phyloP scores from a whole-genome alignment of 1,140 invertebrate species.

The Drosophila kohkoa region DNA sequence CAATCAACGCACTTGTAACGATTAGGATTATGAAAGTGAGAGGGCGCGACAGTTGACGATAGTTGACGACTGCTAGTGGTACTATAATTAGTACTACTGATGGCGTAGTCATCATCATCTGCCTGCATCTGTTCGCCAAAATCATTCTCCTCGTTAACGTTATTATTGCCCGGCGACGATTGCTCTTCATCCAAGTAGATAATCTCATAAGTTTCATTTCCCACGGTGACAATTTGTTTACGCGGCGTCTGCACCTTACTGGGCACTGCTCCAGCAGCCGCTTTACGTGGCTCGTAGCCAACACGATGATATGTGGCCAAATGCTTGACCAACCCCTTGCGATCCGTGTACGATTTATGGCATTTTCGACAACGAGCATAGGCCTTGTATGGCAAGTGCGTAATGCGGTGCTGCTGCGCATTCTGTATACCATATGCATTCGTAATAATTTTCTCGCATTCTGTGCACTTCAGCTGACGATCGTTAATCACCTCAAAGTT shows the following conservation, averaged over 20 bases:
- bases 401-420: slow-evolving; percentile 79
- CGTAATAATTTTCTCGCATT: slow-evolving; percentile 79
- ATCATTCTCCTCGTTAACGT: slow-evolving; percentile 66
- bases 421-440: slow-evolving; percentile 82
- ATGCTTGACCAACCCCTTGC: slow-evolving; percentile 78
- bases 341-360: slow-evolving; percentile 75
- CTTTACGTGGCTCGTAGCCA: slow-evolving; percentile 50
- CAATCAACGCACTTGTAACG: slow-evolving; percentile 74
- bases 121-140: slow-evolving; percentile 73
- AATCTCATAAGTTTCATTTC: slow-evolving; percentile 77
- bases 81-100: not conserved
- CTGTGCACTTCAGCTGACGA: slow-evolving; percentile 69
- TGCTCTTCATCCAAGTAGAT: slow-evolving; percentile 71
- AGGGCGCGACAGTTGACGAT: not conserved
- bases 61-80: slow-evolving; percentile 1
- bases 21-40: slow-evolving; percentile 44
- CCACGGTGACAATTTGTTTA: slow-evolving; percentile 68
- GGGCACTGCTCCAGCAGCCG: not conserved
- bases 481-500: slow-evolving; percentile 76
- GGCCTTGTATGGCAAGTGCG: slow-evolving; percentile 75
- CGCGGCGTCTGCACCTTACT: slow-evolving; percentile 43
- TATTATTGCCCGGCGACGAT: slow-evolving; percentile 28
- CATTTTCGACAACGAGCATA: slow-evolving; percentile 76
- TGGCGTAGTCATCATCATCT: slow-evolving; percentile 66
- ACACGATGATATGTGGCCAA: slow-evolving; percentile 71